A percentile compares a stretch with the other conserved stretches of the same genome.
These are phyloP conservation scores for Clarias pachynema DNA, from an alignment of 2,797 vertebrate genomes.

Conservation along the genomic window DNA sequence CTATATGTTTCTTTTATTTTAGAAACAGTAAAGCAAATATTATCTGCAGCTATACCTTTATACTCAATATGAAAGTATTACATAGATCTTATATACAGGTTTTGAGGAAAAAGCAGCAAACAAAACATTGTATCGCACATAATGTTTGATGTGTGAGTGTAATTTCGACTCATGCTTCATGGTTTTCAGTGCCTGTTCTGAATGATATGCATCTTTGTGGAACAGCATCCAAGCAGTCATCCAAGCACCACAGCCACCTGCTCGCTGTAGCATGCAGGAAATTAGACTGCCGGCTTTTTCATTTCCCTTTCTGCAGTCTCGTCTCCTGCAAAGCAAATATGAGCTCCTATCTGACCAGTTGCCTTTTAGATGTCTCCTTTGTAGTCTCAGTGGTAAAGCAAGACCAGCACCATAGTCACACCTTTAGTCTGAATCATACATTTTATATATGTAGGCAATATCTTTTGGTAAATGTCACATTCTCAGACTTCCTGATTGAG, in stretches of 20 bases:
- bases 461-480: constrained; percentile 69
- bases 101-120: constrained; percentile 30
- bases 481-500: constrained; percentile 61
- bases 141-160: constrained; percentile 30
- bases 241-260: constrained; percentile 68
- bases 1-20: not conserved
- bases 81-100: constrained; percentile 14
- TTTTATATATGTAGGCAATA: constrained; percentile 69
- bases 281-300: constrained; percentile 77
- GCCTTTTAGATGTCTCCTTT: constrained; percentile 73
- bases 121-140: constrained; percentile 42
- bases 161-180: constrained; percentile 71
- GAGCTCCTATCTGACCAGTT: constrained; percentile 61
- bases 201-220: constrained; percentile 74
- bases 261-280: constrained; percentile 74
- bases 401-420: constrained; percentile 70
- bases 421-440: constrained; percentile 75
- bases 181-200: constrained; percentile 63
- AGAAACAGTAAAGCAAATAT: not conserved
- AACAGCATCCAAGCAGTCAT: constrained; percentile 70
- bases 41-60: constrained; percentile 2
- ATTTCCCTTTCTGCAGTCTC: constrained; percentile 74
- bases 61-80: not conserved
- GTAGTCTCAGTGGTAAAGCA: constrained; percentile 63
- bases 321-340: constrained; percentile 71